Base-by-base conservation (phyloP, 1,140 invertebrate genomes). In the Popillia japonica region DNA sequence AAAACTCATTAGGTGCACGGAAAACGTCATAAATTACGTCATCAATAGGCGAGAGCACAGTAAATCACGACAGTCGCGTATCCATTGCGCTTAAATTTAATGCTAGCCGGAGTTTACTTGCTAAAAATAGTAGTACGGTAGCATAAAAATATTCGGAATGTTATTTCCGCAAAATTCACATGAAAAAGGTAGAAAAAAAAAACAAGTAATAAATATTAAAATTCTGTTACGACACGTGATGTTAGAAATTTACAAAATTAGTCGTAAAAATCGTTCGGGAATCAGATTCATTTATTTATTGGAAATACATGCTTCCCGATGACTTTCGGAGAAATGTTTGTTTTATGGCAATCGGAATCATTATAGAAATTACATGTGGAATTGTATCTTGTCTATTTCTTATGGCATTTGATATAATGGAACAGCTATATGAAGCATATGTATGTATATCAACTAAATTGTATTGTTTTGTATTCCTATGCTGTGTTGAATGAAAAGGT, bases 11-110 rank as follows among this genome's bases (percentile, higher is more conserved):
- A 68, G 61, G 22, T 27, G 61, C 22, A 68, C 20, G 61, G 17
- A 7, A 68, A 68, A 68, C 61, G 61, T 68, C 61, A 68, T 68
- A 68, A 68, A 68, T 68, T 68, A 68, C 61, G 61, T 68, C 61
- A 68, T 68, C 61, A 68, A 7, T 68, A 68, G 61, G 61, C 61
- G 61, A 68, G 22, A 68, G 22, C 22, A 34, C 61, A 17, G 61
- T 68, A 68, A 68, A 68, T 68, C 61, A 34, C 22, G 20, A 34
- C 20, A 20, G 61, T 23, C 61, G 61, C 61, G 61, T 34, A 68
- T 34, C 27, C 27, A 68, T 22, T 27, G 61, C 61, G 20, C 27
- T 68, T 23, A 11, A 27, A 8, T 27, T 27, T 34, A 27, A 68
- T 14, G 61, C 4, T 1, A 3, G 22, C 0, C 4, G 27, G 22